Evolutionary conservation across 1,140 invertebrate genomes (phyloP), one percentile per base, ranked within the genome.

Genomic region (Scaptomyza graminum): DNA sequence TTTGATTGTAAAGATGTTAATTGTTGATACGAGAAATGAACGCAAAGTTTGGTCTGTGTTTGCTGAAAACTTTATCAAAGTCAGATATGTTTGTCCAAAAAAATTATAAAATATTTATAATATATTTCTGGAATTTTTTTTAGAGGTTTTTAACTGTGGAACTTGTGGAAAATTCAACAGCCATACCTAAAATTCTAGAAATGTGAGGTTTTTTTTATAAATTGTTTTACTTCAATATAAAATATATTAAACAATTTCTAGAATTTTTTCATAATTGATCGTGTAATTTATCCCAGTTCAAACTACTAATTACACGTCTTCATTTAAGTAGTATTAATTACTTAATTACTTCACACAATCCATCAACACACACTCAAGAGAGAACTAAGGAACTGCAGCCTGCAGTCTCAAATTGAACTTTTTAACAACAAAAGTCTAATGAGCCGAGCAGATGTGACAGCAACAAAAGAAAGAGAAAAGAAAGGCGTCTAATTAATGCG

Each of bases 401-500:
- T 51, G 52, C 47, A 50, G 31, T 34, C 31, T 34, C 31, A 50
- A 54, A 69, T 22, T 22, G 0, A 22, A 22, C 18, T 22, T 22
- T 3, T 22, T 22, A 22, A 22, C 51, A 75, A 47, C 61, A 25
- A 31, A 50, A 76, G 63, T 76, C 68, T 69, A 81, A 80, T 80
- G 77, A 81, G 78, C 61, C 13, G 39, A 62, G 49, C 64, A 46
- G 63, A 31, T 37, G 39, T 16, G 25, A 46, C 44, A 41, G 50
- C n/a, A 12, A 47, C 12, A 9, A 5, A 5, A 6, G 43, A 0
- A n/a, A 11, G 16, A 28, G 12, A 12, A 11, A 46, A 46, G n/a
- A 13, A n/a, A 13, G 4, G 64, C 64, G 65, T 63, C 65, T 83
- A 83, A 83, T 83, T 83, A 83, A 83, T 83, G 79, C 66, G 69